These are phyloP conservation scores for Amphipyra tragopoginis DNA, from an alignment of 2,888 invertebrate genomes.

Conservation along the genomic window DNA sequence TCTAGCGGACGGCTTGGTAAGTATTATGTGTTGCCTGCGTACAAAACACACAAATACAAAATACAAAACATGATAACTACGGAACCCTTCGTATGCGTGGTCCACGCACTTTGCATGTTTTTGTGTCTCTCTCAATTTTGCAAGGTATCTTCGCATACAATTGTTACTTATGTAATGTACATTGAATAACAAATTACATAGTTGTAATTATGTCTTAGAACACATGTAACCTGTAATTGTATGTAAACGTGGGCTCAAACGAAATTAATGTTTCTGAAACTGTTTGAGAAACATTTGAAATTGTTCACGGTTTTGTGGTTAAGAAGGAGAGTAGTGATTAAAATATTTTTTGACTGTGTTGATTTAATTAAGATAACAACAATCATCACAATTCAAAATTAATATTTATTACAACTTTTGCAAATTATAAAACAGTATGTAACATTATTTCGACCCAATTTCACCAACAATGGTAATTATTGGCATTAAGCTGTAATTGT, in stretches of 20 bases:
- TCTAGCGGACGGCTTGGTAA: no score
- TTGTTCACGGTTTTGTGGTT: constrained; percentile 15
- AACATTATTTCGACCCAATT: no score
- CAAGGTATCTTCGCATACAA: constrained; percentile 13
- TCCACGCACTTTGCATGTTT: neutral
- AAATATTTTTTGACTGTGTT: neutral
- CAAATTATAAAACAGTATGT: no score
- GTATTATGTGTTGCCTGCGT: no score
- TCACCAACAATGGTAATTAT: no score
- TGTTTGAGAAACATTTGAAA: constrained; percentile 13
- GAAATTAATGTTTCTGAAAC: constrained; percentile 20
- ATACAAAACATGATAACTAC: neutral
- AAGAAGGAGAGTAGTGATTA: neutral
- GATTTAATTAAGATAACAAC: neutral
- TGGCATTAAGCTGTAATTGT: no score
- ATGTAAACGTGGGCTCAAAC: constrained; percentile 29
- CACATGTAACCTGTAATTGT: constrained; percentile 48
- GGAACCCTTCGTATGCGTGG: neutral
- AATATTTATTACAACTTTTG: no score
- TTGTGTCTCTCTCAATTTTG: constrained; percentile 16
- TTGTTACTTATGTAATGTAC: constrained; percentile 42
- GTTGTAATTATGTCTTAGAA: constrained; percentile 38
- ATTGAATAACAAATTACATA: constrained; percentile 57
- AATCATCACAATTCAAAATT: no score
- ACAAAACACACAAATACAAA: no score